These are phyloP conservation scores for Lasiurus borealis DNA, from an alignment of 2,113 vertebrate genomes.

Conservation along the genomic window DNA sequence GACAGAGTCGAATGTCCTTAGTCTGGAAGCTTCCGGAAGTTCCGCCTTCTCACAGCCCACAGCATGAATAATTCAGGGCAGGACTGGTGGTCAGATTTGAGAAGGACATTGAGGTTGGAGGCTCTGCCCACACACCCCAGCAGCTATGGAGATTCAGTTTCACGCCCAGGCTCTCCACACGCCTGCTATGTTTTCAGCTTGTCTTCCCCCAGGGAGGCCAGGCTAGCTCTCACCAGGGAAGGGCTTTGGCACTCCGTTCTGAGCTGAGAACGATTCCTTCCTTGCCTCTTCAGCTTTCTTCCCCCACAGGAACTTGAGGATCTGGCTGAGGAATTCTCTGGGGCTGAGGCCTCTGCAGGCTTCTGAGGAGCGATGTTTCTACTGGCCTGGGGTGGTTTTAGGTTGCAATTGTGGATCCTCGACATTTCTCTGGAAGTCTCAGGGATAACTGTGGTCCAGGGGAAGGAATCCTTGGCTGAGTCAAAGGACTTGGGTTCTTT, in stretches of 20 bases:
- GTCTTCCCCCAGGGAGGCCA: not conserved
- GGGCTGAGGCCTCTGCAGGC: not conserved
- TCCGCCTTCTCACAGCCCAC: slow-evolving; percentile 45
- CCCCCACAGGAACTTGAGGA: not conserved
- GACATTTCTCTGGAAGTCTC: slow-evolving; percentile 24
- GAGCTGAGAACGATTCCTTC: slow-evolving; percentile 21
- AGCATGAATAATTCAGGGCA: slow-evolving; percentile 75
- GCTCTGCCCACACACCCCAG: not conserved
- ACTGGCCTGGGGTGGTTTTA: not conserved
- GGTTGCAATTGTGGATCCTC: not conserved
- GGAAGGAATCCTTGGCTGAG: not conserved
- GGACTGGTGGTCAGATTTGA: slow-evolving; percentile 56
- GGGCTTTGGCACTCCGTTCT: not conserved
- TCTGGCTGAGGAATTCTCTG: not conserved
- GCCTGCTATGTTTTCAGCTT: not conserved
- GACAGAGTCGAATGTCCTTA: slow-evolving; percentile 55
- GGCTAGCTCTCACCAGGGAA: not conserved
- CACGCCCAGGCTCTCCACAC: not conserved
- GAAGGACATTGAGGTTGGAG: slow-evolving; percentile 42
- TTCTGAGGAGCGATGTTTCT: not conserved
- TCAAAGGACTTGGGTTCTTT: not conserved
- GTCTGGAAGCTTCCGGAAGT: slow-evolving; percentile 54
- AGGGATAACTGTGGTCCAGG: not conserved
- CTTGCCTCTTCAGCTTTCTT: not conserved
- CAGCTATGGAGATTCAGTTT: not conserved